These are phyloP conservation scores for Apocrypta bakeri DNA, from an alignment of 1,140 invertebrate genomes.

Conservation along the genomic window DNA sequence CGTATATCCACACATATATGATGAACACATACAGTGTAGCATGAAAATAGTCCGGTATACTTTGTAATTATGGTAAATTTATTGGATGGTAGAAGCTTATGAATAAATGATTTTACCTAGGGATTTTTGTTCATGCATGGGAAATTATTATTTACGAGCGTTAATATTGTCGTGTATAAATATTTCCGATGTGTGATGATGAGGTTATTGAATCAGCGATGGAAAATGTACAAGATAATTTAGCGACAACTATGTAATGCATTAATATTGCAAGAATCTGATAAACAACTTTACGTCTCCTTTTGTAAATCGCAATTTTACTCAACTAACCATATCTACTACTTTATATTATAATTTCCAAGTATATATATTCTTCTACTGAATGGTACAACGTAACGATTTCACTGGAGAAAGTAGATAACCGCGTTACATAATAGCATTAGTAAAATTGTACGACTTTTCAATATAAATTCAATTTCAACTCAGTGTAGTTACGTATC, in stretches of 20 bases:
- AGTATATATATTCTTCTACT: no score
- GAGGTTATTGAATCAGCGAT: background rate
- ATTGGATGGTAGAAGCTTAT: background rate
- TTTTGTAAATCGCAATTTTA: no score
- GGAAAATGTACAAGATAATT: background rate
- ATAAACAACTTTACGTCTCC: no score
- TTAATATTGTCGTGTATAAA: constrained; percentile 6
- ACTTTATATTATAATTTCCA: no score
- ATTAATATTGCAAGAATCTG: background rate
- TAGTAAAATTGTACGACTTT: background rate
- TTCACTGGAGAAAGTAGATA: no score
- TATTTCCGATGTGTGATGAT: background rate
- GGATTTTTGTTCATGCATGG: background rate
- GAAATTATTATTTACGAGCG: background rate
- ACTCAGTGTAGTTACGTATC: background rate
- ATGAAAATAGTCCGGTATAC: background rate
- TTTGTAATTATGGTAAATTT: constrained; percentile 25
- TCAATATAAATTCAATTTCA: background rate
- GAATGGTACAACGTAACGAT: no score
- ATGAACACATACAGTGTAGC: background rate
- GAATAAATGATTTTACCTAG: constrained; percentile 21
- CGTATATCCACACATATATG: background rate
- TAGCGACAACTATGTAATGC: no score
- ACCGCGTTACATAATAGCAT: background rate
- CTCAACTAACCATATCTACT: no score